These are phyloP conservation scores for Aporophyla nigra DNA, from an alignment of 2,888 invertebrate genomes.

Conservation along the genomic window DNA sequence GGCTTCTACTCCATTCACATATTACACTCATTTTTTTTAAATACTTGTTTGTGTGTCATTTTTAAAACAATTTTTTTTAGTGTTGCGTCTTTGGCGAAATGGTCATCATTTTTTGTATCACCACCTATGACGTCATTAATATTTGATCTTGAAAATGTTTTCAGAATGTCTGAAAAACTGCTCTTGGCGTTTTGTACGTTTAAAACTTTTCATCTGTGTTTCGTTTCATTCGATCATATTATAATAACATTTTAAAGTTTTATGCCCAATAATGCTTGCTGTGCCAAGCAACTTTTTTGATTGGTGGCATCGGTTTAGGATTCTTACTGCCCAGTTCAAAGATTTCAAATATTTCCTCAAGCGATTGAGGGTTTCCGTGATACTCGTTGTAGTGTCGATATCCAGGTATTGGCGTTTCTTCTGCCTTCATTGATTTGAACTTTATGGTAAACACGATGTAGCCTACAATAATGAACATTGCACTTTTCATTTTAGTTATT, in stretches of 20 bases:
- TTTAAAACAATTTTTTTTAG: not conserved
- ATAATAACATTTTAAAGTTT: not conserved
- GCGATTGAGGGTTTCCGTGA: not conserved
- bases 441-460: not conserved
- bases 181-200: not conserved
- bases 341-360: slow-evolving; percentile 1
- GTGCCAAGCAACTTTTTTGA: not conserved
- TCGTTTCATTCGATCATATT: not conserved
- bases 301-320: not conserved
- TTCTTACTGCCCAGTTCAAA: not conserved
- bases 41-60: not conserved
- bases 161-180: not conserved
- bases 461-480: not conserved
- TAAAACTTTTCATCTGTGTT: not conserved
- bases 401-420: not conserved
- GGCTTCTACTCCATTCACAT: too few relatives aligned
- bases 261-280: not conserved
- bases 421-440: not conserved
- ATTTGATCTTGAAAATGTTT: not conserved
- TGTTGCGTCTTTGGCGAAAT: not conserved
- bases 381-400: slow-evolving; percentile 1
- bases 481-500: slow-evolving; percentile 18
- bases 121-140: not conserved
- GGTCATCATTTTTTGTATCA: not conserved
- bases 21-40: too few relatives aligned